Percentiles rank a stretch among this genome's conserved stretches.
These are phyloP conservation scores for Pachycephala philippinensis DNA, from an alignment of 2,113 vertebrate genomes.

Conservation along the genomic window DNA sequence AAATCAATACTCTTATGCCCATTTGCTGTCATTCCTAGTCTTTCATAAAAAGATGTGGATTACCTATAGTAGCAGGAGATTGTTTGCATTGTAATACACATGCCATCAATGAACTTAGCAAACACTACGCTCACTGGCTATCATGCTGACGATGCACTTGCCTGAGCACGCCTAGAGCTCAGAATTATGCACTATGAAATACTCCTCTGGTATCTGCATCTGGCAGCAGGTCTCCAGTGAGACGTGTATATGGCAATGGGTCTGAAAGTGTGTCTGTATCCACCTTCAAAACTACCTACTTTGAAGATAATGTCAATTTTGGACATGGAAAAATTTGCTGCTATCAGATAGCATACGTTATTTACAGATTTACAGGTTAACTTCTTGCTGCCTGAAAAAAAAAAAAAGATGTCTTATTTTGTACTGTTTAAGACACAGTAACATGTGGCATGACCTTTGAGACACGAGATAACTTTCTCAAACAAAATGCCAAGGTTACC, in stretches of 20 bases:
- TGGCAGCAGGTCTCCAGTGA: background rate
- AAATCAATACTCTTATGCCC: background rate
- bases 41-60: background rate
- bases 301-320: background rate
- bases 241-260: rapidly evolving
- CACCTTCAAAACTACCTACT: background rate
- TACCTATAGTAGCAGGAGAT: background rate
- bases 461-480: background rate
- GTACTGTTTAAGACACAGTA: background rate
- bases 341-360: background rate
- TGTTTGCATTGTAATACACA: background rate
- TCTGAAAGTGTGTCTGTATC: background rate
- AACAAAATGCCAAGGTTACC: background rate
- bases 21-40: background rate
- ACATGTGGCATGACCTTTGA: background rate
- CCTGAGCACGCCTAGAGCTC: background rate
- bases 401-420: background rate
- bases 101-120: background rate
- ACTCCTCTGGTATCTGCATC: background rate
- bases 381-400: background rate
- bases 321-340: background rate
- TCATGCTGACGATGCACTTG: background rate
- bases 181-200: background rate
- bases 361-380: background rate
- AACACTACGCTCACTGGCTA: background rate